phyloP scores from a whole-genome alignment of 2,888 invertebrate species.

The Amorpha juglandis region DNA sequence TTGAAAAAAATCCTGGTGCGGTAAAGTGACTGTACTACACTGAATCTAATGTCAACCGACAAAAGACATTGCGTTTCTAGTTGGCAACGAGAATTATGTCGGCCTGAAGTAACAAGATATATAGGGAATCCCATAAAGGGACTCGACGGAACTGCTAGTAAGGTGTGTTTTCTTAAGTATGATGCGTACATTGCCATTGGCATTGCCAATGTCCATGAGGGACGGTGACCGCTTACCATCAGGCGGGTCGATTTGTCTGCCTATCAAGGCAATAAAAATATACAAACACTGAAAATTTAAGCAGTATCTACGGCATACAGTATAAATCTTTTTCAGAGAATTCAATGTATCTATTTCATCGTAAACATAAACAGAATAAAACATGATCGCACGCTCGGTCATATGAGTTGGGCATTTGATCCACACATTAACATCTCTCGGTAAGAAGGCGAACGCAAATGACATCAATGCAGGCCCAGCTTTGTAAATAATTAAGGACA shows the following conservation, averaged over 20 bases:
- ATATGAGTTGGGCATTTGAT: conserved; percentile 11
- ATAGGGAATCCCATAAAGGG: too few relatives aligned
- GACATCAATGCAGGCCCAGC: conserved; percentile 42
- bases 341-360: conserved; percentile 9
- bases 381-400: neutral
- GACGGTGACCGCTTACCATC: too few relatives aligned
- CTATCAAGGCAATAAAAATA: too few relatives aligned
- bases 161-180: neutral
- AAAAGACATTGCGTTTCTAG: too few relatives aligned
- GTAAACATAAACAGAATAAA: neutral
- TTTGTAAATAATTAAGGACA: conserved; percentile 47
- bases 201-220: too few relatives aligned
- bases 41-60: too few relatives aligned
- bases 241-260: too few relatives aligned
- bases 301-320: neutral
- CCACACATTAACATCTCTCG: conserved; percentile 10
- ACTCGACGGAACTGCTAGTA: too few relatives aligned
- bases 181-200: neutral
- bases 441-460: conserved; percentile 35
- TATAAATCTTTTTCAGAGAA: neutral
- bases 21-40: too few relatives aligned
- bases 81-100: too few relatives aligned
- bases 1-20: too few relatives aligned
- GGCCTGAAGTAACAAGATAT: too few relatives aligned
- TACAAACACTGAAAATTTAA: neutral